phyloP scores from a whole-genome alignment of 2,888 invertebrate species.

The Actias luna region DNA sequence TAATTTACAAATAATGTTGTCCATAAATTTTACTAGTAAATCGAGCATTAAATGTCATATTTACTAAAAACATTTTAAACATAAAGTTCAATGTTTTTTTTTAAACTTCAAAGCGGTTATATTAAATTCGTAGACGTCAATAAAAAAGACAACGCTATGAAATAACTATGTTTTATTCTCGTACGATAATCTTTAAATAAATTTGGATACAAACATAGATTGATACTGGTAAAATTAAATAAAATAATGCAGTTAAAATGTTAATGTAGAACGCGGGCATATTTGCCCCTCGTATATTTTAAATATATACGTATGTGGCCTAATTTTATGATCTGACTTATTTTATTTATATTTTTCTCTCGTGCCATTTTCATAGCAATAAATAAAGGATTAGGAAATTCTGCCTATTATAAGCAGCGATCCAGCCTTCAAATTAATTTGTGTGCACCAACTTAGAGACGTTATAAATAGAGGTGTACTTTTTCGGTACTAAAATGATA shows the following conservation, averaged over 20 bases:
- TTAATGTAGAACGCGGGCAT: background rate
- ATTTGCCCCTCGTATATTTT: background rate
- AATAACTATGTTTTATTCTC: no score
- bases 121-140: background rate
- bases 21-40: background rate
- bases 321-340: constrained; percentile 18
- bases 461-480: no score
- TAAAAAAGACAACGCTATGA: background rate
- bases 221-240: background rate
- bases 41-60: background rate
- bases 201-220: background rate
- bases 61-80: background rate
- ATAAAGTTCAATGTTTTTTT: background rate
- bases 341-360: constrained; percentile 17
- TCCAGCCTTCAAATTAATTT: no score
- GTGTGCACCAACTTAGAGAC: no score
- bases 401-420: no score
- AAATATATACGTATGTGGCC: background rate
- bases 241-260: background rate
- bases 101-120: background rate
- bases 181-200: no score
- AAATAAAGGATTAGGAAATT: constrained; percentile 4
- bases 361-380: constrained; percentile 15
- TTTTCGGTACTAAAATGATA: no score
- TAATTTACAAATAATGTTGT: background rate